A percentile compares a stretch with the other conserved stretches of the same genome.
phyloP scores from a whole-genome alignment of 2,113 vertebrate genomes.

The Sturnira hondurensis region DNA sequence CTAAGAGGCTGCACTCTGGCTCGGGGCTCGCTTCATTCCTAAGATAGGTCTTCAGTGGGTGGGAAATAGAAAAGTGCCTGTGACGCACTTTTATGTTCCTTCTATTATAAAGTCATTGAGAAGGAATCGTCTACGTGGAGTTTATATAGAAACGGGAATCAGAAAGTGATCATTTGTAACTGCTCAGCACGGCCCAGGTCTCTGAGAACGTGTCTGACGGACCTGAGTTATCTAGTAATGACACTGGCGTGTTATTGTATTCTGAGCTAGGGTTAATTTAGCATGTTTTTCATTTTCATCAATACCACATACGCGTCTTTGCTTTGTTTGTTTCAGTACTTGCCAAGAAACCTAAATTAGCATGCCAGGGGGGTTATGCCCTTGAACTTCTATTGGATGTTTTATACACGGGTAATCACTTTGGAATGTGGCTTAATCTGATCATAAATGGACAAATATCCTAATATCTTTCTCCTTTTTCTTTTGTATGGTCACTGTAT shows the following conservation, averaged over 20 bases:
- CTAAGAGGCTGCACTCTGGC: background rate
- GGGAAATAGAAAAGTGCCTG: background rate
- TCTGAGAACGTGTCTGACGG: conserved; percentile 45
- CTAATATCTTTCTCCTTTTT: background rate
- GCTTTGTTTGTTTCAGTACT: conserved; percentile 21
- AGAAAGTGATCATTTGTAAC: conserved; percentile 6
- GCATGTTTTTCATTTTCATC: conserved; percentile 44
- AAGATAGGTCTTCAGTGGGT: background rate
- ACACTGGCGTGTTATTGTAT: background rate
- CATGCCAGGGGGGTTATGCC: conserved; percentile 46
- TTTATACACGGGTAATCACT: conserved; percentile 55
- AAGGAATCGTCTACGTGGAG: background rate
- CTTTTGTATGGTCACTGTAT: background rate
- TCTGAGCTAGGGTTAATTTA: conserved; percentile 44
- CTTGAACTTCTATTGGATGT: conserved; percentile 42
- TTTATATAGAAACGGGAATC: conserved; percentile 13
- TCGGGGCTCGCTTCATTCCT: conserved; percentile 3
- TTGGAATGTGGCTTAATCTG: conserved; percentile 53
- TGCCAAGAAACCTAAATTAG: conserved; percentile 62
- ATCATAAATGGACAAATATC: conserved; percentile 32
- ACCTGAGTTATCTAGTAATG: background rate
- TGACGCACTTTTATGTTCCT: conserved; percentile 18
- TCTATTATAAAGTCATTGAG: conserved; percentile 6
- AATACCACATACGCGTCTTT: conserved; percentile 57
- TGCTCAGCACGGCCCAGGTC: background rate